Percentiles rank a stretch among this genome's conserved stretches.
phyloP scores from a whole-genome alignment of 2,113 vertebrate genomes.

The Podocnemis expansa region DNA sequence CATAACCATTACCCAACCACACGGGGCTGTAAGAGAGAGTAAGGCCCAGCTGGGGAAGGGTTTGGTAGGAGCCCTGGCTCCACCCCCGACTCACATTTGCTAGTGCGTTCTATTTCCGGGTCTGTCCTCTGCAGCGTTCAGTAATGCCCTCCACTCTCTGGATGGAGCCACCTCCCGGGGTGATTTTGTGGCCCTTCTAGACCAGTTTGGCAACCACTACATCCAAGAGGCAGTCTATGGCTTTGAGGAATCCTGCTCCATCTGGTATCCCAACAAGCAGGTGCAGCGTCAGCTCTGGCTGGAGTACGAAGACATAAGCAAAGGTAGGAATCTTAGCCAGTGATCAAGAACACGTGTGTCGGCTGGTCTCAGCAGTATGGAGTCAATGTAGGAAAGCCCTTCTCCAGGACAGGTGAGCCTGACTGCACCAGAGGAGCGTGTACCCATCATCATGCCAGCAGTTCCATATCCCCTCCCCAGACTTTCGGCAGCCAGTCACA shows the following conservation, averaged over 20 bases:
- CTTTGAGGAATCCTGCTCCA: conserved; percentile 97
- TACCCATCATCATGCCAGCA: neutral
- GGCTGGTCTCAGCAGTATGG: neutral
- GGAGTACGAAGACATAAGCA: conserved; percentile 99
- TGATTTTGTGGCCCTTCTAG: conserved; percentile 92
- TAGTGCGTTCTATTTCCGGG: neutral
- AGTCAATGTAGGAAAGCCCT: neutral
- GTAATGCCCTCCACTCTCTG: conserved; percentile 92
- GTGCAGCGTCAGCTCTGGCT: conserved; percentile 96
- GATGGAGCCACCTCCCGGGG: conserved; percentile 91
- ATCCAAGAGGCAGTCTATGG: conserved; percentile 96
- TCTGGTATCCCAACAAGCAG: conserved; percentile 98
- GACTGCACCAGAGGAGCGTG: neutral
- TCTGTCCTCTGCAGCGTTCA: conserved; percentile 83
- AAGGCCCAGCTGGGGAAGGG: neutral
- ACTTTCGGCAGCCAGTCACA: neutral
- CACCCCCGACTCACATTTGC: neutral
- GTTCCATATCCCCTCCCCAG: neutral
- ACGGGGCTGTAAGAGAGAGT: neutral
- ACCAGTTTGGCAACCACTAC: conserved; percentile 98
- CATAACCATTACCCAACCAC: too few relatives aligned
- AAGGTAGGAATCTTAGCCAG: conserved; percentile 79
- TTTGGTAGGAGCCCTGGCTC: neutral
- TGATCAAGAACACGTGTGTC: neutral
- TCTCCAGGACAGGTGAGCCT: neutral